Conservation (phyloP, 2,888 invertebrate species). For the Hirtodrosophila cameraria region DNA sequence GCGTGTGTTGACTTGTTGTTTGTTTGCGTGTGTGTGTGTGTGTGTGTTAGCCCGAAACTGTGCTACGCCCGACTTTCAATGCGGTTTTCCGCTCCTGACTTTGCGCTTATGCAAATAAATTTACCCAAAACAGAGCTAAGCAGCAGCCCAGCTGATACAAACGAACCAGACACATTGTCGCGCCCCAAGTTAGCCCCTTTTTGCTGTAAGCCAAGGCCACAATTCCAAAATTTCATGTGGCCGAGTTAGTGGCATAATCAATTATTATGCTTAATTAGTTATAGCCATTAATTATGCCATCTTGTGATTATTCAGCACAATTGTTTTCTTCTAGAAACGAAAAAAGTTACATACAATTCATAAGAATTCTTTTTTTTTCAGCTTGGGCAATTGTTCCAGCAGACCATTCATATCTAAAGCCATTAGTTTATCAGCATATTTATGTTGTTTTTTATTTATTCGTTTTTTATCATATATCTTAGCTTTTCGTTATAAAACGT, state of each 20-base stretch:
- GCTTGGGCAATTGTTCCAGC: background rate
- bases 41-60: slow-evolving; percentile 18
- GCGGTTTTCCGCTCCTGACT: slow-evolving; percentile 24
- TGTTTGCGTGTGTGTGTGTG: background rate
- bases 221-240: slow-evolving; percentile 7
- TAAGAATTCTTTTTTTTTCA: background rate
- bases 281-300: slow-evolving; percentile 8
- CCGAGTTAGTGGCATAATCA: slow-evolving; percentile 13
- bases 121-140: slow-evolving; percentile 12
- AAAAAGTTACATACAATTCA: background rate
- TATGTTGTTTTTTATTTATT: slow-evolving; percentile 1
- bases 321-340: background rate
- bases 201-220: slow-evolving; percentile 10
- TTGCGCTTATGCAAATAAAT: slow-evolving; percentile 45
- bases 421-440: slow-evolving; percentile 29
- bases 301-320: background rate
- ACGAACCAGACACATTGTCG: slow-evolving; percentile 34
- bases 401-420: background rate
- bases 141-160: too few relatives aligned
- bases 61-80: slow-evolving; percentile 20
- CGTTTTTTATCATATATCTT: background rate
- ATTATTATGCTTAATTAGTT: slow-evolving; percentile 9
- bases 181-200: slow-evolving; percentile 11
- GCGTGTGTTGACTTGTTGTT: slow-evolving; percentile 38
- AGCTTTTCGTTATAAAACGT: slow-evolving; percentile 1